phyloP scores from a whole-genome alignment of 92 coral and sea anemone genomes.

The Palythoa heliodiscus region DNA sequence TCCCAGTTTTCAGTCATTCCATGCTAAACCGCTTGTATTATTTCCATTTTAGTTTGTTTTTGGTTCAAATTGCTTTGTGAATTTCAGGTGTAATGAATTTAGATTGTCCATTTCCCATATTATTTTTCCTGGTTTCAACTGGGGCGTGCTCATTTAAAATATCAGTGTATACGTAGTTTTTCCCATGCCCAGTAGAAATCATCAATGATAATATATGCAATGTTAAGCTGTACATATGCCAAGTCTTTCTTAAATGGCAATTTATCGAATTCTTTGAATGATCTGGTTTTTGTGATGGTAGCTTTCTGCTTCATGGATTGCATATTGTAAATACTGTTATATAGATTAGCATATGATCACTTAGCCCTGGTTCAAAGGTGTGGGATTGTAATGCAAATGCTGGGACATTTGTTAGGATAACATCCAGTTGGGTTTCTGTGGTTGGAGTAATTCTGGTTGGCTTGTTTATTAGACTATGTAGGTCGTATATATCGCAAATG shows the following conservation, averaged over 20 bases:
- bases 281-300: not conserved
- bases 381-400: slow-evolving; percentile 38
- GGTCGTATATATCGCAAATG: slow-evolving; percentile 52
- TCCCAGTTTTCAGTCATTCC: not conserved
- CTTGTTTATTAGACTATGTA: slow-evolving; percentile 34
- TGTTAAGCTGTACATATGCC: not conserved
- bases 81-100: slow-evolving; percentile 16
- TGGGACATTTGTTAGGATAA: slow-evolving; percentile 38
- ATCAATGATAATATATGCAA: not conserved
- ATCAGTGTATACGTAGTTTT: not conserved
- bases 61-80: not conserved
- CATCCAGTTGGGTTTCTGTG: slow-evolving; percentile 6
- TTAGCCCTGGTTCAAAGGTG: slow-evolving; percentile 35
- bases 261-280: not conserved
- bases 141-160: slow-evolving; percentile 7
- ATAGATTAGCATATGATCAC: slow-evolving; percentile 41
- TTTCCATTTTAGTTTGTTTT: not conserved
- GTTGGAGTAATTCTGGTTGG: slow-evolving; percentile 37
- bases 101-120: not conserved
- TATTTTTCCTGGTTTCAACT: not conserved
- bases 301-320: slow-evolving; percentile 30
- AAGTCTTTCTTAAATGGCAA: not conserved
- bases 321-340: slow-evolving; percentile 37
- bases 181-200: not conserved
- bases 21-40: not conserved